Evolutionary conservation across 2,888 invertebrate species (phyloP), one percentile per base, ranked within the genome.

Genomic region (Geotrupes spiniger): DNA sequence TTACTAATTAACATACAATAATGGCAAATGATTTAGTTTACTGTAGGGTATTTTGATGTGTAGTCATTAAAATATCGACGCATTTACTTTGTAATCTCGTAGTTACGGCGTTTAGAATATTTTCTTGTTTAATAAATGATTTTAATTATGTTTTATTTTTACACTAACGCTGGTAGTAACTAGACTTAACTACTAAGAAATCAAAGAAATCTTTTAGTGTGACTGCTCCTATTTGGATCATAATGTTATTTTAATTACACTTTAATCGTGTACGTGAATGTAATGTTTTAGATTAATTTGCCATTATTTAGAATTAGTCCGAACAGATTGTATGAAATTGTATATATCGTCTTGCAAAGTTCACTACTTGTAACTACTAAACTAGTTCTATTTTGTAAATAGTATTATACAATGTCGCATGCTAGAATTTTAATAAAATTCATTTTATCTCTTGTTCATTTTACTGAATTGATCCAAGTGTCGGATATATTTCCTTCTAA

Each of bases 381-480:
- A 59, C 53, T 63, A 63, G 63, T 59, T 55, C 61, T 64, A 64
- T 65, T 67, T 67, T 68, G 67, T 68, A 67, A 66, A 66, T 68
- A 68, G 65, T 51, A 63, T 66, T 67, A 64, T 63, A 63, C 59
- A 61, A 63, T 65, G 63, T 63, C 64, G 65, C 68, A 65, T 68
- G 67, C 65, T 63, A 66, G 64, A 63, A 63, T 67, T 68, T 67
- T 65, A 68, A 68, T 68, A 68, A 68, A 65, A 67, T 65, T 64
- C 63, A 68, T 63, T 66, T 66, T 64, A 65, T 63, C 66, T 66
- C 65, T 62, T 36, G 21, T 21, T 21, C 3, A 6, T 21, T 21
- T 21, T 21, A 4, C 3, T 21, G 21, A 21, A 21, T n/a, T n/a
- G n/a, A n/a, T n/a, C n/a, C n/a, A n/a, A n/a, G n/a, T n/a, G n/a